Conservation (phyloP, 2,888 invertebrate genomes). For the Dolichomitus sp. region DNA sequence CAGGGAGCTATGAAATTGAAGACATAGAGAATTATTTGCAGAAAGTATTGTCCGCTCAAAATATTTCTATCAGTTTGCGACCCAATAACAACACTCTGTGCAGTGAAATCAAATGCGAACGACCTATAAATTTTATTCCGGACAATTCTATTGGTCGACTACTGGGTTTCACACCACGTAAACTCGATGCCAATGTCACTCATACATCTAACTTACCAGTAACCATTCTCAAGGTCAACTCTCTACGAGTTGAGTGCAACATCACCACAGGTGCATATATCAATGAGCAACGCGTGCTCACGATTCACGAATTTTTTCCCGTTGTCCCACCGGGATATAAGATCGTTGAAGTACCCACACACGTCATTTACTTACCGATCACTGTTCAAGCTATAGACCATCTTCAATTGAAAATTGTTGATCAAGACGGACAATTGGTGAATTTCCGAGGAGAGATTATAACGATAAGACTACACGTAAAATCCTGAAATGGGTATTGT, state of each 20-base stretch:
- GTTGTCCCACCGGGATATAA: too few relatives aligned
- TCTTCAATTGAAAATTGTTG: conserved; percentile 14
- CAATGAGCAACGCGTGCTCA: too few relatives aligned
- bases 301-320: too few relatives aligned
- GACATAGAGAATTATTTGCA: conserved; percentile 58
- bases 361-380: background rate
- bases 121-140: conserved; percentile 72
- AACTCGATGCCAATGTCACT: conserved; percentile 30
- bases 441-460: background rate
- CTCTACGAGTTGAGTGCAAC: too few relatives aligned
- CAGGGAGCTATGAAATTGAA: conserved; percentile 50
- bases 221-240: conserved; percentile 58
- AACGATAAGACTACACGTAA: background rate
- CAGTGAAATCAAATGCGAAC: conserved; percentile 67
- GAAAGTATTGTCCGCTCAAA: conserved; percentile 27
- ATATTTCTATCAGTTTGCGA: conserved; percentile 41
- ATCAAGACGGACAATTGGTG: conserved; percentile 4
- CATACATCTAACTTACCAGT: conserved; percentile 51
- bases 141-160: conserved; percentile 64
- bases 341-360: too few relatives aligned
- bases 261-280: too few relatives aligned
- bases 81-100: conserved; percentile 76
- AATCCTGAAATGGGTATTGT: background rate
- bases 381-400: background rate
- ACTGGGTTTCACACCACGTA: conserved; percentile 58